Evolutionary conservation across 2,797 vertebrate genomes (phyloP).

Genomic region (Acanthopagrus latus): DNA sequence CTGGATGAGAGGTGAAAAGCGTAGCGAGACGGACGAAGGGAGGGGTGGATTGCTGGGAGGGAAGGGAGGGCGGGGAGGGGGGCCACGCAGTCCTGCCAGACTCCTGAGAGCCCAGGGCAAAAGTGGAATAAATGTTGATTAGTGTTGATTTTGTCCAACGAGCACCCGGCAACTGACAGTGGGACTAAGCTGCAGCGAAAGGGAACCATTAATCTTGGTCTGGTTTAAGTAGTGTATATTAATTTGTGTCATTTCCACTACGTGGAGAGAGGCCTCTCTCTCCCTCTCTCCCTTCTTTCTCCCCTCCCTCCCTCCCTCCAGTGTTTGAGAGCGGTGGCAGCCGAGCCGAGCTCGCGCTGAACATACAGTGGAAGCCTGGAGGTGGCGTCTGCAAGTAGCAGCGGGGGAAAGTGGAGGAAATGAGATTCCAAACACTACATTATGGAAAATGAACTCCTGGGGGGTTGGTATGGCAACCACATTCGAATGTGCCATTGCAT

Average conservation of each 20-base stretch:
- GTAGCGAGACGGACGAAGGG: conserved; percentile 89
- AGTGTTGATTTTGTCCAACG: conserved; percentile 99
- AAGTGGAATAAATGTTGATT: conserved; percentile 99
- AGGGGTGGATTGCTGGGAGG: conserved; percentile 77
- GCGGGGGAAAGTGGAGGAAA: conserved; percentile 91
- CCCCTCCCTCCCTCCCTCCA: conserved; percentile 42
- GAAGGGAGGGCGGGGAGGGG: conserved; percentile 69
- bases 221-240: conserved; percentile 99
- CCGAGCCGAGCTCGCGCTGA: conserved; percentile 74
- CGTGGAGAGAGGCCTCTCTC: conserved; percentile 91
- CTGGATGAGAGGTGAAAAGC: conserved; percentile 97
- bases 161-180: conserved; percentile 97
- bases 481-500: conserved; percentile 89
- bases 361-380: conserved; percentile 79
- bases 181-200: conserved; percentile 98
- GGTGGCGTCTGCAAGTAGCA: conserved; percentile 89
- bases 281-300: conserved; percentile 5
- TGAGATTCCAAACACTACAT: conserved; percentile 93
- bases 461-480: conserved; percentile 98
- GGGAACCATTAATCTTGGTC: conserved; percentile 99
- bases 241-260: conserved; percentile 99
- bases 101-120: conserved; percentile 96
- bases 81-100: conserved; percentile 85
- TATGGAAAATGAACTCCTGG: conserved; percentile 98
- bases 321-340: conserved; percentile 85